phyloP scores from a whole-genome alignment of 2,888 invertebrate genomes.

The Stenodema calcarata region DNA sequence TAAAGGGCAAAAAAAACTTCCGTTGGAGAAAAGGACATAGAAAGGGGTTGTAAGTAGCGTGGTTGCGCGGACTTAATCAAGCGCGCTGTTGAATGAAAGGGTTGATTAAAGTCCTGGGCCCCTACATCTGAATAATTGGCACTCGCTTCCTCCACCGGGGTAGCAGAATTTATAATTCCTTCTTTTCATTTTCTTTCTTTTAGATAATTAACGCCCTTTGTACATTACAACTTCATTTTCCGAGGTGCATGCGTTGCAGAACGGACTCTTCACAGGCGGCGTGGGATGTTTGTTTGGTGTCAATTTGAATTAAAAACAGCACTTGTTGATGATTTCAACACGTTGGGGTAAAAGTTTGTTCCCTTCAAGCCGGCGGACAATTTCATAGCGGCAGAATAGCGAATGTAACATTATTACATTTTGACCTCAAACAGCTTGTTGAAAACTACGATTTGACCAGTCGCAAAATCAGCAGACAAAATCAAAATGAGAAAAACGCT shows the following conservation, averaged over 20 bases:
- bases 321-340: too few relatives aligned
- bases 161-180: not conserved
- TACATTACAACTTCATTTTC: not conserved
- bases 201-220: not conserved
- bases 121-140: conserved; percentile 13
- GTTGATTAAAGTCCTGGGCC: not conserved
- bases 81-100: conserved; percentile 12
- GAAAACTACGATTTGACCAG: too few relatives aligned
- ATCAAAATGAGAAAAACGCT: too few relatives aligned
- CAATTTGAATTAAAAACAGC: too few relatives aligned
- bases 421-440: too few relatives aligned
- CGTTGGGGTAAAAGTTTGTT: too few relatives aligned
- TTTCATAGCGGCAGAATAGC: too few relatives aligned
- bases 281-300: too few relatives aligned
- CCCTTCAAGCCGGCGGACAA: too few relatives aligned
- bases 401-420: too few relatives aligned
- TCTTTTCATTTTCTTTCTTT: not conserved
- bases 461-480: too few relatives aligned
- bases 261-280: too few relatives aligned
- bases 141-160: not conserved
- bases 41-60: not conserved
- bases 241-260: not conserved
- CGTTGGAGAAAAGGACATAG: not conserved
- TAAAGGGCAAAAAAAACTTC: not conserved
- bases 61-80: conserved; percentile 6